phyloP scores from a whole-genome alignment of 2,797 vertebrate species.

The Remorina albescens region DNA sequence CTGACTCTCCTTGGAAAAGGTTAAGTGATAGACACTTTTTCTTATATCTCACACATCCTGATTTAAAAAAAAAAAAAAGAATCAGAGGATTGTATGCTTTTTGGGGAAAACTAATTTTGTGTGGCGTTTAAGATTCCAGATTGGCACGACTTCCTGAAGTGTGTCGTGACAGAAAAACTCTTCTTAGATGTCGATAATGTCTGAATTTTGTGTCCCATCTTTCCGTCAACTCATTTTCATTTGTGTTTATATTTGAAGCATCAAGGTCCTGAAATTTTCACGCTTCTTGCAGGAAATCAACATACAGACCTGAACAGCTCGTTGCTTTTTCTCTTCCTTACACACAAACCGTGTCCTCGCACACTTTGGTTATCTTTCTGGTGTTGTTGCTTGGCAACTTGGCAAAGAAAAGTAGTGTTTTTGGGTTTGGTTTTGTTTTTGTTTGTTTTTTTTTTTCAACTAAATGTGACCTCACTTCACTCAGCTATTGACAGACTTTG shows the following conservation, averaged over 20 bases:
- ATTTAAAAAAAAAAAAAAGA: background rate
- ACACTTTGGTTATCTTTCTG: background rate
- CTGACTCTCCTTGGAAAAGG: slow-evolving; percentile 6
- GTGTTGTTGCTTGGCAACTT: slow-evolving; percentile 14
- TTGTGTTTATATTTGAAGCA: background rate
- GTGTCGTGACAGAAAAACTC: slow-evolving; percentile 57
- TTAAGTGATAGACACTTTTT: no score
- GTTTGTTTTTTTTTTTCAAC: background rate
- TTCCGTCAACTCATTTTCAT: slow-evolving; percentile 1
- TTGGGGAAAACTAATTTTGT: background rate
- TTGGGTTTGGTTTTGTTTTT: no score
- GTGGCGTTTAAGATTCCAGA: slow-evolving; percentile 50
- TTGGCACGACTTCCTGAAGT: slow-evolving; percentile 32
- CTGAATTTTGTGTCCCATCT: background rate
- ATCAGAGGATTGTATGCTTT: no score
- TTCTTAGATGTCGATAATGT: slow-evolving; percentile 61
- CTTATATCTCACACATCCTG: no score
- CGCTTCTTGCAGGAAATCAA: background rate
- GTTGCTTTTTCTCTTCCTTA: background rate
- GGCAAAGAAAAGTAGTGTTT: background rate
- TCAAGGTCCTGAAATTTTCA: background rate
- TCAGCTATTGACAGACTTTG: background rate
- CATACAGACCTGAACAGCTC: background rate
- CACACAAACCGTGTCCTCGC: background rate
- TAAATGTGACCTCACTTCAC: slow-evolving; percentile 9